These are phyloP conservation scores for Hemicentrotus pulcherrimus DNA, from an alignment of 35 echinoderm and acorn worm genomes.

Conservation along the genomic window DNA sequence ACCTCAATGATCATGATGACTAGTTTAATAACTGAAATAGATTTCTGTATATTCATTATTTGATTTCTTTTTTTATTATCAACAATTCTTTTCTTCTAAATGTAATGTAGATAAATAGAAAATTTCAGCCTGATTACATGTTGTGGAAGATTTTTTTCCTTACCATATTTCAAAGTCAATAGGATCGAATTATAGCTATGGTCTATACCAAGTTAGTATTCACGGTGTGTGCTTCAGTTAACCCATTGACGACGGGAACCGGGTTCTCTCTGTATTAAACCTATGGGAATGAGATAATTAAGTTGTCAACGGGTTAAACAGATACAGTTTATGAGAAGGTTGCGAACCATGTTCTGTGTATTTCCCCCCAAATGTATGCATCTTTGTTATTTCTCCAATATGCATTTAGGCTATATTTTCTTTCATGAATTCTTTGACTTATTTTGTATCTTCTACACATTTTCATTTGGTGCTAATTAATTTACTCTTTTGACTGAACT, in stretches of 20 bases:
- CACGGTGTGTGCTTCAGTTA: not conserved
- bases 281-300: no score
- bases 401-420: not conserved
- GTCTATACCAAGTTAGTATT: not conserved
- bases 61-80: not conserved
- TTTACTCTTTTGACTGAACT: not conserved
- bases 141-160: not conserved
- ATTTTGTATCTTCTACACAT: not conserved
- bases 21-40: not conserved
- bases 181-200: not conserved
- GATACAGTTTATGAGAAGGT: not conserved
- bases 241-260: no score
- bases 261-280: no score
- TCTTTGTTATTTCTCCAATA: not conserved
- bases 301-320: no score
- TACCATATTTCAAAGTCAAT: not conserved
- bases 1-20: not conserved
- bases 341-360: not conserved
- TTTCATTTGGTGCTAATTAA: conserved; percentile 6
- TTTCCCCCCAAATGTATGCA: not conserved
- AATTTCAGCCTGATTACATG: not conserved
- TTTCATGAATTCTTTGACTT: not conserved
- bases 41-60: not conserved
- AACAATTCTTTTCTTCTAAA: no score
- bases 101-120: not conserved